A percentile compares a stretch with the other conserved stretches of the same genome.
Evolutionary conservation across 2,113 vertebrate genomes (phyloP).

Genomic region (Tringa solitaria): DNA sequence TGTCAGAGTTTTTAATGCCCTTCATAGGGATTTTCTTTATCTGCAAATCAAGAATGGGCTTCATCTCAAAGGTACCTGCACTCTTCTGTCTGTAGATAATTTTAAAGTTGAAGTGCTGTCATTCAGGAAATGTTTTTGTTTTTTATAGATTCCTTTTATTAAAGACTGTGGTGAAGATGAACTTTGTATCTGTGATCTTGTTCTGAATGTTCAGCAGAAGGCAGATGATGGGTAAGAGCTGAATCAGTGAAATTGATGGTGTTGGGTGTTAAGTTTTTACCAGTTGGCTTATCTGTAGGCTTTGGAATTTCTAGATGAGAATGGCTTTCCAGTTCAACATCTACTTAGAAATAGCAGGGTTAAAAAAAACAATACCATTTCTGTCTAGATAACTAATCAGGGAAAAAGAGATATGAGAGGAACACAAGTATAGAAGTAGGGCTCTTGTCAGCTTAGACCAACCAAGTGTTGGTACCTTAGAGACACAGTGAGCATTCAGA

Average conservation of each 20-base stretch:
- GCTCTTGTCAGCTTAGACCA: background rate
- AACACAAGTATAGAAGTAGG: background rate
- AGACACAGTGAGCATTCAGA: background rate
- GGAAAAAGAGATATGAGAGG: background rate
- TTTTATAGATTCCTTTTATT: constrained; percentile 84
- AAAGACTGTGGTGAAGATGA: constrained; percentile 91
- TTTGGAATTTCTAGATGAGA: background rate
- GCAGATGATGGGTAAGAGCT: constrained; percentile 71
- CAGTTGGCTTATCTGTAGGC: background rate
- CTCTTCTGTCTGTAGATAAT: background rate
- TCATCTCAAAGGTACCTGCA: background rate
- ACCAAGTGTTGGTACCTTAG: background rate
- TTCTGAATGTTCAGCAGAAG: constrained; percentile 76
- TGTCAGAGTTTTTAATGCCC: background rate
- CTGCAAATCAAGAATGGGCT: background rate
- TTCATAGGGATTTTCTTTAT: background rate
- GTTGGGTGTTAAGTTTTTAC: background rate
- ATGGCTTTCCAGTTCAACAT: background rate
- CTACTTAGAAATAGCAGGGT: background rate
- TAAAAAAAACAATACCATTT: background rate
- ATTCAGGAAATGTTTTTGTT: background rate
- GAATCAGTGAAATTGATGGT: background rate
- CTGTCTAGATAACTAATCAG: background rate
- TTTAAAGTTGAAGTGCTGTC: background rate
- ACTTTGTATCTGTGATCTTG: constrained; percentile 83